Percentiles rank a stretch among this genome's conserved stretches.
Evolutionary conservation across 2,113 vertebrate genomes (phyloP).

Genomic region (Romanogobio albipinnatus): DNA sequence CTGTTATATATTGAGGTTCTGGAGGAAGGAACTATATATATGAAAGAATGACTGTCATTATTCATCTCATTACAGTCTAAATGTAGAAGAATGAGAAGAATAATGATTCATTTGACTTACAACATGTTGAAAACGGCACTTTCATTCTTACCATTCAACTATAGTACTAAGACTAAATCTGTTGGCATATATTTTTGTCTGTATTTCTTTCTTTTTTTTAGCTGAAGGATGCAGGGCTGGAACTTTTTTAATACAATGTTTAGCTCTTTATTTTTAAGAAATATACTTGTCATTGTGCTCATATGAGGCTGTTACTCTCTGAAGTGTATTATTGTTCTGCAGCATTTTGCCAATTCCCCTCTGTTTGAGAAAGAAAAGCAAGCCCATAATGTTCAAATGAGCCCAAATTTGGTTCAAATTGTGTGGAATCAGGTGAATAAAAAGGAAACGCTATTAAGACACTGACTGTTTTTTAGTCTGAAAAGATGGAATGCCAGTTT

Average conservation of each 20-base stretch:
- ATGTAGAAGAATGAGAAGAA: not conserved
- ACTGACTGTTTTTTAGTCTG: conserved; percentile 9
- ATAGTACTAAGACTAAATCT: not conserved
- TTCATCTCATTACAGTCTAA: too few species aligned
- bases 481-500: conserved; percentile 33
- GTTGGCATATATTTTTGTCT: not conserved
- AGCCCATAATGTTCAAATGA: conserved; percentile 22
- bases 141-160: not conserved
- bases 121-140: not conserved
- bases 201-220: not conserved
- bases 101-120: not conserved
- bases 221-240: not conserved
- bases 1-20: too few species aligned
- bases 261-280: not conserved
- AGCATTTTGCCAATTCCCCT: not conserved
- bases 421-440: conserved; percentile 26
- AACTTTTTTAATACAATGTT: too few species aligned
- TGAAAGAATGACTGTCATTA: too few species aligned
- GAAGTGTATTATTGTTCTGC: not conserved
- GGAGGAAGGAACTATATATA: too few species aligned
- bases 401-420: conserved; percentile 31
- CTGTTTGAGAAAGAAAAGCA: conserved; percentile 28
- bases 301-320: not conserved
- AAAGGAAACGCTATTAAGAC: conserved; percentile 1
- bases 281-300: not conserved